phyloP scores from a whole-genome alignment of 2,888 invertebrate genomes.

The Amiota minor region DNA sequence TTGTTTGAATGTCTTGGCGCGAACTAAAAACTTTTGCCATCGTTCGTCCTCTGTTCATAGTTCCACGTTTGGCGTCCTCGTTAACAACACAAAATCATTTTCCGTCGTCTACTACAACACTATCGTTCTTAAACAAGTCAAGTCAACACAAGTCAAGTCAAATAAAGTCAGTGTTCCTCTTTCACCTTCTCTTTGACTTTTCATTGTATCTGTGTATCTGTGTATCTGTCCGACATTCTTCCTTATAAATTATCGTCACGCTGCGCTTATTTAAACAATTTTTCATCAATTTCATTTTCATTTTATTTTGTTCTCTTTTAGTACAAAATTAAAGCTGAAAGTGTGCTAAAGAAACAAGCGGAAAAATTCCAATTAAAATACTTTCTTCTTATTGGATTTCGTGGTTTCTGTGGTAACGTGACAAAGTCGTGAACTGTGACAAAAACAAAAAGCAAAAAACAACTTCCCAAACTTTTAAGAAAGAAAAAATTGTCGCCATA shows the following conservation, averaged over 20 bases:
- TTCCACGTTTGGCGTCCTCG: conserved; percentile 23
- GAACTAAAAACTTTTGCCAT: conserved; percentile 22
- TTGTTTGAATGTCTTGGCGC: conserved; percentile 9
- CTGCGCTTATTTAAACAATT: conserved; percentile 13
- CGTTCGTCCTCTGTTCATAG: conserved; percentile 13
- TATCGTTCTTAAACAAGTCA: not conserved
- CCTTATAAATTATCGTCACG: conserved; percentile 14
- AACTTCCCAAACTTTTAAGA: not conserved
- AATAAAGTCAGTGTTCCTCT: not conserved
- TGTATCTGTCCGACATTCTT: not conserved
- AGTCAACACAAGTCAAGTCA: not conserved
- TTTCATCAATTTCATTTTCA: not conserved
- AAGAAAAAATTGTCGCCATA: conserved; percentile 19
- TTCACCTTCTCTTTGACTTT: not conserved
- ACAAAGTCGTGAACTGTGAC: conserved; percentile 17
- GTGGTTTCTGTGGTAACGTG: conserved; percentile 11
- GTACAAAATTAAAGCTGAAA: conserved; percentile 21
- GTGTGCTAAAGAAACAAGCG: conserved; percentile 25
- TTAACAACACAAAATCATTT: conserved; percentile 11
- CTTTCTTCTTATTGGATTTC: conserved; percentile 32
- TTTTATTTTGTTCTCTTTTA: not conserved
- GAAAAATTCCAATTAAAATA: conserved; percentile 34
- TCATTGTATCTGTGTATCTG: not conserved
- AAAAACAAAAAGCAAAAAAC: not conserved
- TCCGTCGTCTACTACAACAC: not conserved